phyloP scores from a whole-genome alignment of 2,888 invertebrate genomes.

The Hedya salicella region DNA sequence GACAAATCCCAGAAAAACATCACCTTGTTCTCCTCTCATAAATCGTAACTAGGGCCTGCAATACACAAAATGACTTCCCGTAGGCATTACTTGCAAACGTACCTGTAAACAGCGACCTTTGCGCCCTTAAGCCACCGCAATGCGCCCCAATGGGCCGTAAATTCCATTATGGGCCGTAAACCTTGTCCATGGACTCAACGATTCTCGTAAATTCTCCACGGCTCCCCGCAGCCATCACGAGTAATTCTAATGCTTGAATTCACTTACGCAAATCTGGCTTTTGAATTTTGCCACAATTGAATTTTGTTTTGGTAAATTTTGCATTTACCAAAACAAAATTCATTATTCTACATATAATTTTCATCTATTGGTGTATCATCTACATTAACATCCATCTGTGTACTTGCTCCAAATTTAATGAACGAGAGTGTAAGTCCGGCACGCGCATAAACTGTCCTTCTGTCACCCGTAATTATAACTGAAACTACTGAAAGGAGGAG shows the following conservation, averaged over 20 bases:
- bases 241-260: slow-evolving; percentile 53
- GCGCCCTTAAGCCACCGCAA: slow-evolving; percentile 48
- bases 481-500: no score
- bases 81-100: slow-evolving; percentile 27
- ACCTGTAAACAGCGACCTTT: slow-evolving; percentile 42
- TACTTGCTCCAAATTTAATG: no score
- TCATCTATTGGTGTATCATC: no score
- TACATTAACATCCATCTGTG: no score
- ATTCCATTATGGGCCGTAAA: slow-evolving; percentile 61
- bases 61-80: slow-evolving; percentile 13
- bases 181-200: slow-evolving; percentile 59
- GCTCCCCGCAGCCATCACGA: slow-evolving; percentile 47
- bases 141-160: slow-evolving; percentile 60
- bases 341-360: no score
- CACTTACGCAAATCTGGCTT: slow-evolving; percentile 48
- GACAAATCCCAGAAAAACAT: neutral
- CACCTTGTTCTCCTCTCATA: neutral
- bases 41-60: slow-evolving; percentile 4
- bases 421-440: no score
- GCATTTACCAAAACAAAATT: no score
- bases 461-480: no score
- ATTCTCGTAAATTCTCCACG: slow-evolving; percentile 56
- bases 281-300: neutral
- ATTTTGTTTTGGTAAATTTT: neutral
- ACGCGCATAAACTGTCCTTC: no score